Base-by-base conservation (phyloP, 2,888 invertebrate genomes). In the Archips xylosteana region DNA sequence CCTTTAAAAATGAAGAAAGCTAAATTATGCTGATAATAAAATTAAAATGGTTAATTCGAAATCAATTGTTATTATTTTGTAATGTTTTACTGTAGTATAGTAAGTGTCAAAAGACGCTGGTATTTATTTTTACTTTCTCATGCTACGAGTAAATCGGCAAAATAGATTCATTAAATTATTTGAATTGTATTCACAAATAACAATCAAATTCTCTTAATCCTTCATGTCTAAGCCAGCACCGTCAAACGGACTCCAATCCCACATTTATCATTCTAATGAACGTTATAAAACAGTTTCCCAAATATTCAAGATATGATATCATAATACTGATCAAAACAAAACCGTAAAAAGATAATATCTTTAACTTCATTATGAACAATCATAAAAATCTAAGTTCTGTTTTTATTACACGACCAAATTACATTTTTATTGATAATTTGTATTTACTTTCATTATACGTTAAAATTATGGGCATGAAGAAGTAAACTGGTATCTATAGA, bases 401-500 rank as follows among this genome's bases (percentile, higher is more conserved):
- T 59, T 59, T 9, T 65, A 60, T 36, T 63, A 47, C 23, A 59
- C 59, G 49, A 60, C 36, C 42, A 54, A 23, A 47, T 36, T 15
- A 65, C 49, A 34, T 23, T 67, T 65, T 72, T 47, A 62, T 67
- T 47, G 45, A 72, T 23, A 68, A 49, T 45, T 12, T 34, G 51
- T 61, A 23, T 15, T 67, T 67, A 45, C 45, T 63, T 63, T 63
- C 13, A 47, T 12, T 63, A 47, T 47, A 47, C n/a, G 3, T 63
- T 63, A 32, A 47, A 23, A 63, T 63, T 63, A 32, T 34, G 15
- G 47, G n/a, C 62, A 90, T 90, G 57, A 32, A 57, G 32, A 10
- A 85, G 84, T 83, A 83, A 80, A 79, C 82, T 81, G 83, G 85
- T 88, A 88, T 89, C 85, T 86, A 80, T 79, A 83, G 81, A 79